Base-by-base conservation (phyloP, 2,797 vertebrate genomes). In the Mus minutoides region DNA sequence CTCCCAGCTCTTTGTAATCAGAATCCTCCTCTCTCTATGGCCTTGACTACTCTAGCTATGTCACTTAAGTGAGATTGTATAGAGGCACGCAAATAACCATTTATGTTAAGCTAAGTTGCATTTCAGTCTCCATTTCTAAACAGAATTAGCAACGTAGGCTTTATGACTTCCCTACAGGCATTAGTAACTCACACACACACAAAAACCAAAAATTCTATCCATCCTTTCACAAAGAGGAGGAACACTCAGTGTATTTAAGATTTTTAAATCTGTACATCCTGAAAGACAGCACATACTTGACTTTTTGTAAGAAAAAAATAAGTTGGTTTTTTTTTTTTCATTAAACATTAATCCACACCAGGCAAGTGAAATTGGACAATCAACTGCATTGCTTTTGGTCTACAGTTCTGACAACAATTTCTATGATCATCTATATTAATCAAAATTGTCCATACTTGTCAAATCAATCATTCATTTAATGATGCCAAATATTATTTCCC, bases 351-450 rank as follows among this genome's bases (percentile, higher is more conserved):
- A 94, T 26, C 21, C 46, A 75, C 60, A 86, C 84, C 43, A 75
- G 56, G 43, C 43, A 34, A 17, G 24, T 29, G 69, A 43, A n/a
- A 17, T 73, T 80, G 58, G 37, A 54, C 60, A 76, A 19, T 19
- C 62, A 80, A 24, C 3, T 40, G 69, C 4, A 64, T 49, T 82
- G 54, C 26, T 91, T 95, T 96, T 67, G 46, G 19, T 91, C 58
- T 12, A 84, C 58, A 93, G 54, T n/a, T 92, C n/a, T 91, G 13
- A 4, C 77, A 71, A 71, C 54, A 82, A n/a, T 85, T 88, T 94
- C 2, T 71, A 49, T 26, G 22, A 40, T 54, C 46, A 79, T 75
- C 37, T 94, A 46, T 93, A 29, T 37, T 94, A 75, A 92, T 67
- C 10, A 82, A 96, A 94, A 88, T 37, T 62, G n/a, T 31, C 10